These are phyloP conservation scores for Diachasma alloeum DNA, from an alignment of 1,140 invertebrate genomes.

Conservation along the genomic window DNA sequence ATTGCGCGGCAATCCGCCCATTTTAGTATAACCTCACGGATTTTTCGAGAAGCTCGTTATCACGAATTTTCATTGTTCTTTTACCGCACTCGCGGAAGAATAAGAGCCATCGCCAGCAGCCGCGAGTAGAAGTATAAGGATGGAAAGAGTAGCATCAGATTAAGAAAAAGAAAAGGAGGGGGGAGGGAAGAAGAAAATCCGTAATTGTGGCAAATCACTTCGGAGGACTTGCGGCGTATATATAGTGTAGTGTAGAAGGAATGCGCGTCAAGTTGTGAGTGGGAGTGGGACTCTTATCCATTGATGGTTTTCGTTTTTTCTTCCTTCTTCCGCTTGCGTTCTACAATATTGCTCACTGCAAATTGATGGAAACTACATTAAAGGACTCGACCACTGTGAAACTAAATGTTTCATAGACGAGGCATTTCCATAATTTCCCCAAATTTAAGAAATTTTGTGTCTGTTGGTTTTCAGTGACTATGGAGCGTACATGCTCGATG, in stretches of 20 bases:
- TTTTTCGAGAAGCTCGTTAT: conserved; percentile 43
- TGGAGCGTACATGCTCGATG: neutral
- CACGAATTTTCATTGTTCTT: conserved; percentile 31
- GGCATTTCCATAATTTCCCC: too few species aligned
- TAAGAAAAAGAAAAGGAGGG: conserved; percentile 16
- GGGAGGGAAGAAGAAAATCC: conserved; percentile 34
- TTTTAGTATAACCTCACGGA: conserved; percentile 30
- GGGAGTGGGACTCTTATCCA: neutral
- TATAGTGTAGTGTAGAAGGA: conserved; percentile 16
- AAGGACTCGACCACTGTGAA: too few species aligned
- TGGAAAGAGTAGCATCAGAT: neutral
- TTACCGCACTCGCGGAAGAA: conserved; percentile 25
- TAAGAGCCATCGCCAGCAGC: conserved; percentile 33
- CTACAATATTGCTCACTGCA: conserved; percentile 25
- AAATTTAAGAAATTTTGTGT: neutral
- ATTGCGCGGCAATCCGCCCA: neutral
- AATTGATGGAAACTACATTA: conserved; percentile 15
- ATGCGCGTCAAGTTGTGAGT: neutral
- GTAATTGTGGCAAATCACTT: conserved; percentile 50
- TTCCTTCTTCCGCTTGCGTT: neutral
- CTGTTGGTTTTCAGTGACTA: neutral
- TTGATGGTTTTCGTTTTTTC: neutral
- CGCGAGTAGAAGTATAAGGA: neutral
- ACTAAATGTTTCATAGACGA: too few species aligned
- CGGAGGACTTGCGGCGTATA: conserved; percentile 17